Base-by-base conservation (phyloP, 1,140 invertebrate species). In the Drosophila repletoides region DNA sequence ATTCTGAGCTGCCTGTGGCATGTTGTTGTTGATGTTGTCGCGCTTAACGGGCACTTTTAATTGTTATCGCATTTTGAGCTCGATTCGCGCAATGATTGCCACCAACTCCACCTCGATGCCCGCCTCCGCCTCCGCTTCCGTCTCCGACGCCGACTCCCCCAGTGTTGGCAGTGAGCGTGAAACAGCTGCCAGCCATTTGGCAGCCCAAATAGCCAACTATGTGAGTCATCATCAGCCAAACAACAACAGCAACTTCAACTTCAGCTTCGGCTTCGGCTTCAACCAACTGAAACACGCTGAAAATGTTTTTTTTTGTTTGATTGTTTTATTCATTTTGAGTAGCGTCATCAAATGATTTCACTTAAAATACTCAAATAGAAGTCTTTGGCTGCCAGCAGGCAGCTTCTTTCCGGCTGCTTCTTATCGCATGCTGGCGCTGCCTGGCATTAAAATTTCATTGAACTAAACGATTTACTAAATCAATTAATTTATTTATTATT, bases 401-500 rank as follows among this genome's bases (percentile, higher is more conserved):
- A 45, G 41, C 41, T 45, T 45, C 41, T 45, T 45, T 45, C 41
- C 41, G 41, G 28, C 14, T 9, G 45, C 22, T 21, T 22, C 45
- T 67, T 72, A 75, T 74, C 59, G 49, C 21, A 22, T n/a, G n/a
- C n/a, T n/a, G n/a, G n/a, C n/a, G n/a, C n/a, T n/a, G n/a, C n/a
- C n/a, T 14, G 21, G 55, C 52, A 63, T 56, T 61, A 63, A 67
- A 75, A 77, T 72, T 81, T 65, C 46, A 65, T 76, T 76, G 68
- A 71, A 45, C 26, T 68, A 43, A n/a, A 46, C 53, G 58, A 41
- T 66, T 73, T 77, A 74, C 64, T 64, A 79, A 86, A 71, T 79
- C 74, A 84, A 79, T 84, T 84, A 84, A 84, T 84, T 84, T 72
- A 84, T 79, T 86, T 79, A 86, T 74, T 79, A 86, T 74, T 69